Base-by-base conservation (phyloP, 2,797 vertebrate genomes). In the Myripristis jacobus region DNA sequence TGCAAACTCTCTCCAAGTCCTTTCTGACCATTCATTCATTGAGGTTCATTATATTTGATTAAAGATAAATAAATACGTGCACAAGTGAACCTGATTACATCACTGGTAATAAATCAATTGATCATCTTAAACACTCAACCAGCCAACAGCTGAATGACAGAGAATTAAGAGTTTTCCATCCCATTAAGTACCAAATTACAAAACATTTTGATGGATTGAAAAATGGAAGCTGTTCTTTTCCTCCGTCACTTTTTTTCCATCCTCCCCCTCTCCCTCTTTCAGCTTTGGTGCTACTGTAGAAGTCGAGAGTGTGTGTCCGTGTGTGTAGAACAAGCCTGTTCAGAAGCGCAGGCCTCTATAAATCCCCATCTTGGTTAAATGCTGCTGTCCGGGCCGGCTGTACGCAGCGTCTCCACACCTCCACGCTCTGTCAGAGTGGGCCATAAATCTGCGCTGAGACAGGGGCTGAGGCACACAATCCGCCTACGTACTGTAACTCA, bases 391-490 rank as follows among this genome's bases (percentile, higher is more conserved):
- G 73, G 85, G 67, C 79, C 58, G 38, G 73, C 71, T 63, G 60
- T 74, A 47, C 75, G 9, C 36, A 13, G 10, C 11, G 36, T 38
- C 36, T 13, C 9, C 36, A 79, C 82, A 85, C 70, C 73, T 84
- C 80, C 79, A 77, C 64, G 18, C 74, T 78, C 52, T 66, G 71
- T 86, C 81, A 74, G 80, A 75, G 83, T 19, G 8, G 79, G 54
- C 77, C 82, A 90, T 92, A 87, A 91, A 88, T 93, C 88, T 73
- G 71, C 51, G 47, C 69, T 61, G 80, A 70, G 36, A 38, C 36
- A 38, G 80, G 69, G 25, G 57, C 80, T 60, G 52, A 73, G 77
- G 25, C 47, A 9, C 51, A 21, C 25, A 29, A 44, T 78, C 43
- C n/a, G 25, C 75, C 78, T 60, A 64, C 65, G 25, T 75, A 70